A percentile compares a stretch with the other conserved stretches of the same genome.
Conservation (phyloP, 2,113 vertebrate species). For the Malurus melanocephalus region DNA sequence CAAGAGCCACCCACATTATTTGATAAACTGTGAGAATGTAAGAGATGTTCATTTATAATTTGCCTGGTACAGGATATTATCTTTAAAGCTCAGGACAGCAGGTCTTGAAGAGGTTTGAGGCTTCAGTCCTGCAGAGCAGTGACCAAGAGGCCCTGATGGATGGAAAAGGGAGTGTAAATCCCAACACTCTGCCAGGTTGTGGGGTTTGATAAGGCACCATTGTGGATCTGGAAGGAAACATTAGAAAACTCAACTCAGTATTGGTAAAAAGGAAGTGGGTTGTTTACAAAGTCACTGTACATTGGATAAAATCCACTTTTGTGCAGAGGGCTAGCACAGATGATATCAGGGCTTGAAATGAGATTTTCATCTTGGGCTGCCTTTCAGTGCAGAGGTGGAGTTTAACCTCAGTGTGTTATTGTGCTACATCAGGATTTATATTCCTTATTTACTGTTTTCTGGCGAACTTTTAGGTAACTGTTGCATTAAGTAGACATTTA, state of each 20-base stretch:
- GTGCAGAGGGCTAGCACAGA: conserved; percentile 1
- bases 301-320: conserved; percentile 51
- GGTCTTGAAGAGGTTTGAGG: neutral
- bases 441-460: conserved; percentile 37
- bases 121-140: neutral
- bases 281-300: neutral
- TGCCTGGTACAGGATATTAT: neutral
- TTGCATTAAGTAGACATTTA: conserved; percentile 16
- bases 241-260: neutral
- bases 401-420: neutral
- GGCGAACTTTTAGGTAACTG: conserved; percentile 24
- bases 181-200: neutral
- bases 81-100: neutral
- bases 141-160: rapidly evolving
- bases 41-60: neutral
- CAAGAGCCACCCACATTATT: neutral
- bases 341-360: conserved; percentile 12
- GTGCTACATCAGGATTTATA: neutral
- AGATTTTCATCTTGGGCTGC: conserved; percentile 4
- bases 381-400: neutral
- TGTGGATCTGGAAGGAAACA: neutral
- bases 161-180: neutral
- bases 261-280: conserved; percentile 5
- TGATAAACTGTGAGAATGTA: neutral
- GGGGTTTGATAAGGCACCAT: neutral